Conservation (phyloP, 2,113 vertebrate genomes). For the Lutjanus erythropterus region DNA sequence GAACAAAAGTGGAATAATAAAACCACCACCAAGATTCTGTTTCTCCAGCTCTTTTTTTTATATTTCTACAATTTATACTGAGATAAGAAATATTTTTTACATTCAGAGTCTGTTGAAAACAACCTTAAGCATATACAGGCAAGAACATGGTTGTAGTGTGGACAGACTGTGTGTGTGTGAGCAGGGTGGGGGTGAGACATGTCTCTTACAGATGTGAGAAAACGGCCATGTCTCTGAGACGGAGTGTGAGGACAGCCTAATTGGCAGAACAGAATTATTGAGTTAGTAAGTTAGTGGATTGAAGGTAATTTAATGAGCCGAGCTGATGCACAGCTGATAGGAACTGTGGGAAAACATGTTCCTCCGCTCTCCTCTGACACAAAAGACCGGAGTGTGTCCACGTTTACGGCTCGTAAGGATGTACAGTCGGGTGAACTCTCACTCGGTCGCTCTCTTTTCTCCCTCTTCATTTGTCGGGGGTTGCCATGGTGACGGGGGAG, state of each 20-base stretch:
- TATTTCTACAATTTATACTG: not conserved
- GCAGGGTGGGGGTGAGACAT: conserved; percentile 73
- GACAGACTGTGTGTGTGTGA: conserved; percentile 21
- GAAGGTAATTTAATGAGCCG: conserved; percentile 63
- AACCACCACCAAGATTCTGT: not conserved
- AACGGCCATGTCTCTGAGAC: conserved; percentile 37
- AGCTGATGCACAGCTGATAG: conserved; percentile 26
- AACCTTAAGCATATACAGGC: not conserved
- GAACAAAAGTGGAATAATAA: not conserved
- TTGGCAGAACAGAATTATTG: conserved; percentile 61
- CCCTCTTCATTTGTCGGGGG: conserved; percentile 65
- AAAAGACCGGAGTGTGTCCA: conserved; percentile 64
- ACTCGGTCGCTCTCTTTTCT: conserved; percentile 32
- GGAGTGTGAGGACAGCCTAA: conserved; percentile 45
- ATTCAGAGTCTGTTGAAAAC: not conserved
- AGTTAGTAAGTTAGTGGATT: conserved; percentile 57
- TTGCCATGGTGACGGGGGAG: conserved; percentile 79
- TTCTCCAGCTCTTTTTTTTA: not conserved
- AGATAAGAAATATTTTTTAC: not conserved
- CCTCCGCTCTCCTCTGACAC: conserved; percentile 25
- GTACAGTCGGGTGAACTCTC: conserved; percentile 65
- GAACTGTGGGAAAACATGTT: conserved; percentile 67
- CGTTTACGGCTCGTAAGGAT: conserved; percentile 43
- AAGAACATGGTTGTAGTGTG: conserved; percentile 41
- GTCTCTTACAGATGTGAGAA: conserved; percentile 78